Percentiles rank a stretch among this genome's conserved stretches.
Conservation (phyloP, 2,113 vertebrate species). For the Panthera uncia region DNA sequence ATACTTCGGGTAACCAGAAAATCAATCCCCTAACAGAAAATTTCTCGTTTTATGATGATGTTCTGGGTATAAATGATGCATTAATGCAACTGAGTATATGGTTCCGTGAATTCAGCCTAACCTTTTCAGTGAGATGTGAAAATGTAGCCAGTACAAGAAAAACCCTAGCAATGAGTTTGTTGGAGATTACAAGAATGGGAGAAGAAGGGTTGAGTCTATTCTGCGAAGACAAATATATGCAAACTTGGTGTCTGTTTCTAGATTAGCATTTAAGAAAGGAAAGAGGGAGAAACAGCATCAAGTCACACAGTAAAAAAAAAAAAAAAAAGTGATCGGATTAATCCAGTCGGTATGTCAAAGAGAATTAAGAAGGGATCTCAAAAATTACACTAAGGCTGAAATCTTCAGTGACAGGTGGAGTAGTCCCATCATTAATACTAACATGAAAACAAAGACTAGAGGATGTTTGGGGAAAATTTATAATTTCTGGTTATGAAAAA, state of each 20-base stretch:
- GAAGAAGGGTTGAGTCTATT: neutral
- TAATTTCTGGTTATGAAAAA: neutral
- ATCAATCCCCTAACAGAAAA: neutral
- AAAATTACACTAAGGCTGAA: neutral
- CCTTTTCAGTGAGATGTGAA: neutral
- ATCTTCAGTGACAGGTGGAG: conserved; percentile 17
- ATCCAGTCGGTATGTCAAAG: conserved; percentile 7
- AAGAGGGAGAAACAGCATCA: neutral
- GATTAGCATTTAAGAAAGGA: neutral
- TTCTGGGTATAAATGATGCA: neutral
- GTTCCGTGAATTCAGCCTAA: neutral
- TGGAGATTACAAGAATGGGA: neutral
- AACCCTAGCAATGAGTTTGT: neutral
- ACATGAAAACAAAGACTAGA: conserved; percentile 27
- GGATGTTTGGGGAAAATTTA: neutral
- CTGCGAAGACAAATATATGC: neutral
- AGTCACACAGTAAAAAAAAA: neutral
- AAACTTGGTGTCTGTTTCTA: neutral
- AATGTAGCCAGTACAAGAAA: neutral
- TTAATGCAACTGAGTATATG: neutral
- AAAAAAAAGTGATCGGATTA: neutral
- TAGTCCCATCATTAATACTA: neutral
- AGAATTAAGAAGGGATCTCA: conserved; percentile 7
- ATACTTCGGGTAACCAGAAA: neutral
- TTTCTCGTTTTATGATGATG: neutral